Evolutionary conservation across 2,797 vertebrate species (phyloP).

Genomic region (Pyrocephalus nanus): DNA sequence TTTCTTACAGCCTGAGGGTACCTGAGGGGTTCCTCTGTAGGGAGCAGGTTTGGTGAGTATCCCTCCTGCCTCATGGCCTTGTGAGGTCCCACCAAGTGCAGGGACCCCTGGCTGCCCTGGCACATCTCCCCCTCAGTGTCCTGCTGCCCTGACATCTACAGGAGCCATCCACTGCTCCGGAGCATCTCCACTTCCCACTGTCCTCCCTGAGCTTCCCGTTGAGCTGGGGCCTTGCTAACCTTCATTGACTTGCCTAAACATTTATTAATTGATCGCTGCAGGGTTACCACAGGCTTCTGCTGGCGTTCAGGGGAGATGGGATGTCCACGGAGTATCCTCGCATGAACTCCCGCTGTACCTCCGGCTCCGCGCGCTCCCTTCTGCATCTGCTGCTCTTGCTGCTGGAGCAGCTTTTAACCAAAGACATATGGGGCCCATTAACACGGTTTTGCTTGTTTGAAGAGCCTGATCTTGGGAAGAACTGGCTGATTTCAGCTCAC

Average conservation of each 20-base stretch:
- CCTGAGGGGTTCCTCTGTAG: neutral
- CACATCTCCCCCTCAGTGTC: neutral
- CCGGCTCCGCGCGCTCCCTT: neutral
- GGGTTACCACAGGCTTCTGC: constrained; percentile 22
- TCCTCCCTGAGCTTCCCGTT: neutral
- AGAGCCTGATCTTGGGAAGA: neutral
- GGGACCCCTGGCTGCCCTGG: accelerated
- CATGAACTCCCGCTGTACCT: neutral
- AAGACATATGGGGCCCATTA: constrained; percentile 60
- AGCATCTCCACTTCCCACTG: neutral
- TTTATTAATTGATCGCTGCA: constrained; percentile 8
- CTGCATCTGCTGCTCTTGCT: constrained; percentile 50
- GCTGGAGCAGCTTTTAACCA: constrained; percentile 29
- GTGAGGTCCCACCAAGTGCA: neutral
- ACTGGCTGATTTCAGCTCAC: neutral
- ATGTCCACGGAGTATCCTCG: constrained; percentile 6
- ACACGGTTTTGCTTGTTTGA: neutral
- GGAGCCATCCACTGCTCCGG: accelerated
- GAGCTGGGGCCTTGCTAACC: neutral
- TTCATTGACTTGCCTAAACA: constrained; percentile 2
- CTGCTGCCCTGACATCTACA: neutral
- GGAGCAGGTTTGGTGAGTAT: neutral
- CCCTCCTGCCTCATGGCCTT: neutral
- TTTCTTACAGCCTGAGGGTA: neutral
- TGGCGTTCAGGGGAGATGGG: accelerated